Evolutionary conservation across 2,113 vertebrate genomes (phyloP).

Genomic region (Hippoglossus stenolepis): DNA sequence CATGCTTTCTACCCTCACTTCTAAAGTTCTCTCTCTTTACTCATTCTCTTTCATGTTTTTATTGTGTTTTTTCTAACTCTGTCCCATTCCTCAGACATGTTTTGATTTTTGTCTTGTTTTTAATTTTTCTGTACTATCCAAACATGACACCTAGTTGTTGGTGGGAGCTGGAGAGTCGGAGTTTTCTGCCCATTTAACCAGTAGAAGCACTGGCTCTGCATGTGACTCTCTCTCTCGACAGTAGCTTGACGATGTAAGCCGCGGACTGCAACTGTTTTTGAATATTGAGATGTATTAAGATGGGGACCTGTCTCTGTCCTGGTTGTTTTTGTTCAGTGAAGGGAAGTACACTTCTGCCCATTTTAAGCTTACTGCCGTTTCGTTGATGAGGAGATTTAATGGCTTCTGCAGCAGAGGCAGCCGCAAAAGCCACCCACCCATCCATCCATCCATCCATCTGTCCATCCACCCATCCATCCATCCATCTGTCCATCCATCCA

Average conservation of each 20-base stretch:
- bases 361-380: constrained; percentile 56
- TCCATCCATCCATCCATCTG: too few species aligned
- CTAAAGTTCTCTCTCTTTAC: constrained; percentile 36
- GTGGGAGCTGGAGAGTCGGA: constrained; percentile 42
- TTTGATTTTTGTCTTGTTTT: constrained; percentile 5
- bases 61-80: constrained; percentile 20
- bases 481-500: constrained; percentile 14
- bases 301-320: constrained; percentile 58
- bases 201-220: constrained; percentile 68
- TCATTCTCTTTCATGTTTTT: constrained; percentile 30
- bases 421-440: constrained; percentile 11
- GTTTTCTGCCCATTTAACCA: constrained; percentile 39
- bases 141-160: constrained; percentile 50
- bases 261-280: constrained; percentile 73
- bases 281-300: constrained; percentile 57
- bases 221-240: constrained; percentile 67
- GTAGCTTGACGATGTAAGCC: constrained; percentile 74
- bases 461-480: constrained; percentile 21
- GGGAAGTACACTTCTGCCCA: constrained; percentile 72
- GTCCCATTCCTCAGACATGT: constrained; percentile 45
- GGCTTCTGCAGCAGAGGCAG: constrained; percentile 47
- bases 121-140: constrained; percentile 35
- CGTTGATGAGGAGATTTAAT: constrained; percentile 52
- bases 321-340: constrained; percentile 71
- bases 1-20: constrained; percentile 63